phyloP scores from a whole-genome alignment of 2,888 invertebrate genomes.

The Lysandra coridon region DNA sequence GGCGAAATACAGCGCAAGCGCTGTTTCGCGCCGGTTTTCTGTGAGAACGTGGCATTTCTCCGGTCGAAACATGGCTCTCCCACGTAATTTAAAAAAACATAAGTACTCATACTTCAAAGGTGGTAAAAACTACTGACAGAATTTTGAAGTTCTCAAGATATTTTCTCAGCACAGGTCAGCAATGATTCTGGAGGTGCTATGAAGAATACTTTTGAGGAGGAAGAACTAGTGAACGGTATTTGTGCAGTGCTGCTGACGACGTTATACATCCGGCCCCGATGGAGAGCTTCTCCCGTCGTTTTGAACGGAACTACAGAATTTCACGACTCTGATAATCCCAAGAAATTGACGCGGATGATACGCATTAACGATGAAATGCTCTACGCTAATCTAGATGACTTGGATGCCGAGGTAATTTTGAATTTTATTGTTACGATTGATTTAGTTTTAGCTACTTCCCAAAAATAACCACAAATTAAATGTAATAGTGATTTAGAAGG shows the following conservation, averaged over 20 bases:
- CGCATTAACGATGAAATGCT: constrained; percentile 69
- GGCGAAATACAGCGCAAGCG: no score
- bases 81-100: no score
- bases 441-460: neutral
- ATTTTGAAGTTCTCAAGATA: neutral
- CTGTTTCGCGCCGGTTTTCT: no score
- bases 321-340: constrained; percentile 48
- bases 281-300: constrained; percentile 70
- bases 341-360: constrained; percentile 61
- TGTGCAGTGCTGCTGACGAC: constrained; percentile 58
- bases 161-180: constrained; percentile 57
- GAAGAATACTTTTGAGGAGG: constrained; percentile 66
- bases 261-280: constrained; percentile 63
- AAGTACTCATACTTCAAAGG: neutral
- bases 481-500: no score
- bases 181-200: constrained; percentile 64
- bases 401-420: constrained; percentile 64
- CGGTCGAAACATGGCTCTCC: no score
- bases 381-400: constrained; percentile 59
- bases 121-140: neutral
- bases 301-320: constrained; percentile 65
- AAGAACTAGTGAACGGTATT: constrained; percentile 57
- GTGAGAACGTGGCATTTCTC: no score
- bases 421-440: neutral
- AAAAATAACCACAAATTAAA: no score